Conservation (phyloP, 2,797 vertebrate genomes). For the Pitangus sulphuratus region DNA sequence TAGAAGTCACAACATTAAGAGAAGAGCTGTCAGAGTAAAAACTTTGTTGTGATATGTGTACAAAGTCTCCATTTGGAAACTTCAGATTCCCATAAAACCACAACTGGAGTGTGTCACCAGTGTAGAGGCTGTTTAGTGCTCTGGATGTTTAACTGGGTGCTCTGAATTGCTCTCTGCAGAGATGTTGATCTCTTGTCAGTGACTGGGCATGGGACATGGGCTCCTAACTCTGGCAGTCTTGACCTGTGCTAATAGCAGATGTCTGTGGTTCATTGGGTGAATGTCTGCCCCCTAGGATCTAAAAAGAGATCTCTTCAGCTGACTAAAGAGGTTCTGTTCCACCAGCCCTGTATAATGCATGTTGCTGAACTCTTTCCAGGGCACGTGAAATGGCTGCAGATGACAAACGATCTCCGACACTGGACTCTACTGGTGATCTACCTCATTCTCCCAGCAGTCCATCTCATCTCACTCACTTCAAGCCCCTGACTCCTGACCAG, state of each 20-base stretch:
- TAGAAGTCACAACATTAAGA: neutral
- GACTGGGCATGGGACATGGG: neutral
- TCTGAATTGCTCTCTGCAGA: neutral
- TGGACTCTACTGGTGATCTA: conserved; percentile 84
- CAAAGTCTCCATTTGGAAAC: neutral
- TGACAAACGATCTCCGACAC: conserved; percentile 84
- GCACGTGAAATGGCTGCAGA: conserved; percentile 92
- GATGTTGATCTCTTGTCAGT: neutral
- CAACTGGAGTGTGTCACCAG: neutral
- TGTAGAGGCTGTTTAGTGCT: neutral
- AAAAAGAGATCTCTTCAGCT: neutral
- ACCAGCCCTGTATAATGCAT: neutral
- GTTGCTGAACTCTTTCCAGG: conserved; percentile 57
- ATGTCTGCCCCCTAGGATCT: neutral
- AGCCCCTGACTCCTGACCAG: conserved; percentile 95
- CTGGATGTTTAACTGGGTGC: neutral
- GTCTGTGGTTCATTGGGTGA: neutral
- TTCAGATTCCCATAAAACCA: neutral
- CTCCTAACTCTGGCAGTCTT: neutral
- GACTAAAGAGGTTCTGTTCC: neutral
- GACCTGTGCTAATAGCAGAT: neutral
- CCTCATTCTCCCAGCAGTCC: conserved; percentile 86
- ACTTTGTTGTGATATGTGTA: accelerated
- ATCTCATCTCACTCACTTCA: conserved; percentile 96
- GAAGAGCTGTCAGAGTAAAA: neutral